Evolutionary conservation across 2,797 vertebrate genomes (phyloP).

Genomic region (Spondyliosoma cantharus): DNA sequence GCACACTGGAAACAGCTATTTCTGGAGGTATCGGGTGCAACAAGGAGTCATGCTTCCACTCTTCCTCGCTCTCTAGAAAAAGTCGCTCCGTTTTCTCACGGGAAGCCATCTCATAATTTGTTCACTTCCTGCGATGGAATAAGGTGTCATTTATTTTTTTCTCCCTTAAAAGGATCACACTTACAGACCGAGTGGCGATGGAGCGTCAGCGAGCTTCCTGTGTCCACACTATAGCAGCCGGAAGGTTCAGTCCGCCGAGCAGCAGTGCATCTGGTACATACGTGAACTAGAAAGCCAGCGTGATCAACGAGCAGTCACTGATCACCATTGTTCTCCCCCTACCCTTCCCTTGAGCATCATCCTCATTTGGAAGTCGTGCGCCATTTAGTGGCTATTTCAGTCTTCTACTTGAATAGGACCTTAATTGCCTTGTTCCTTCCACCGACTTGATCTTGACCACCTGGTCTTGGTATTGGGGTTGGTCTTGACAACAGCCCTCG

Average conservation of each 20-base stretch:
- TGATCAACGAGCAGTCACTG: constrained; percentile 7
- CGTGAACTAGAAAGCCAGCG: constrained; percentile 8
- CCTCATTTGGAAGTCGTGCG: not conserved
- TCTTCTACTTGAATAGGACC: not conserved
- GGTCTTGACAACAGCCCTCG: not conserved
- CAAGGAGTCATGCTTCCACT: no score
- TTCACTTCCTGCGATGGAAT: constrained; percentile 10
- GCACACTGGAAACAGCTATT: not conserved
- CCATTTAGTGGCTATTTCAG: not conserved
- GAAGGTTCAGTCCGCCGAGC: not conserved
- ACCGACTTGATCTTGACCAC: not conserved
- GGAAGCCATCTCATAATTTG: not conserved
- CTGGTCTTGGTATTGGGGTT: not conserved
- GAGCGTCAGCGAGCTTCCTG: not conserved
- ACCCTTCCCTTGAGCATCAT: not conserved
- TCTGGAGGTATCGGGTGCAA: not conserved
- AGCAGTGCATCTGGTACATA: not conserved
- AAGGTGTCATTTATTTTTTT: not conserved
- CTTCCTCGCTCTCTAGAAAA: not conserved
- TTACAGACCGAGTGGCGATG: constrained; percentile 3
- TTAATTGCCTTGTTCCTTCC: not conserved
- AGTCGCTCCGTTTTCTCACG: not conserved
- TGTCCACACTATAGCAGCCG: not conserved
- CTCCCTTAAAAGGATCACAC: not conserved
- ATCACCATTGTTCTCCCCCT: not conserved